A percentile compares a stretch with the other conserved stretches of the same genome.
These are phyloP conservation scores for Drosophila littoralis DNA, from an alignment of 1,140 invertebrate species.

Conservation along the genomic window DNA sequence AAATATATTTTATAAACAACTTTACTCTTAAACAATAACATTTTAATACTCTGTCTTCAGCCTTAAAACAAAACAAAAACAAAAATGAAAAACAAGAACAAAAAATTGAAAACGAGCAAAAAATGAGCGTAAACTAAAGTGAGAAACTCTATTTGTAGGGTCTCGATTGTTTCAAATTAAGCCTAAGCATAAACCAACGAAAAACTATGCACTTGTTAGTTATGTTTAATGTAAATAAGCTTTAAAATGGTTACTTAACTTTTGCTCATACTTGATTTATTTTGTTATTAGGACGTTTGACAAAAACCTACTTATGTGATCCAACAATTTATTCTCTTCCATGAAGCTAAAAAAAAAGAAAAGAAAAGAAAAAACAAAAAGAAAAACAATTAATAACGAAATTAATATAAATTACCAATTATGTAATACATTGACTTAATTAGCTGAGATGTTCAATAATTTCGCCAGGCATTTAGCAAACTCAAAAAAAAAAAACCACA, in stretches of 20 bases:
- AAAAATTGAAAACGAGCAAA: constrained; percentile 29
- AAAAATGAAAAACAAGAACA: too few species aligned
- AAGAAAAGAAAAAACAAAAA: constrained; percentile 20
- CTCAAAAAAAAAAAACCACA: constrained; percentile 23
- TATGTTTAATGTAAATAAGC: constrained; percentile 77
- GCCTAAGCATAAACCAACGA: constrained; percentile 57
- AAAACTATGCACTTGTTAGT: constrained; percentile 64
- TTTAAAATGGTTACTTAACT: constrained; percentile 67
- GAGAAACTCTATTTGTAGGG: constrained; percentile 4
- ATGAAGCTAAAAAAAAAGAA: constrained; percentile 64
- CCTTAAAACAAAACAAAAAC: constrained; percentile 55
- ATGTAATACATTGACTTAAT: constrained; percentile 76
- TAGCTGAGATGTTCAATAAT: constrained; percentile 78
- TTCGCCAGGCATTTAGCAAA: constrained; percentile 75
- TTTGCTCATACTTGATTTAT: constrained; percentile 53
- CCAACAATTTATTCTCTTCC: constrained; percentile 83
- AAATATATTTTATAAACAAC: constrained; percentile 81
- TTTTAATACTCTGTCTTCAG: constrained; percentile 83
- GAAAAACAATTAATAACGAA: constrained; percentile 52
- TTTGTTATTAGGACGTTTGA: constrained; percentile 57
- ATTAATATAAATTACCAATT: constrained; percentile 69
- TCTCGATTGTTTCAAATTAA: constrained; percentile 25
- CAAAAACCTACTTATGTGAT: constrained; percentile 78
- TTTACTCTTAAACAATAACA: constrained; percentile 75
- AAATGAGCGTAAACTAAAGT: constrained; percentile 40